Percentiles rank a stretch among this genome's conserved stretches.
Conservation (phyloP, 1,140 invertebrate genomes). For the Lanistes nyassanus region DNA sequence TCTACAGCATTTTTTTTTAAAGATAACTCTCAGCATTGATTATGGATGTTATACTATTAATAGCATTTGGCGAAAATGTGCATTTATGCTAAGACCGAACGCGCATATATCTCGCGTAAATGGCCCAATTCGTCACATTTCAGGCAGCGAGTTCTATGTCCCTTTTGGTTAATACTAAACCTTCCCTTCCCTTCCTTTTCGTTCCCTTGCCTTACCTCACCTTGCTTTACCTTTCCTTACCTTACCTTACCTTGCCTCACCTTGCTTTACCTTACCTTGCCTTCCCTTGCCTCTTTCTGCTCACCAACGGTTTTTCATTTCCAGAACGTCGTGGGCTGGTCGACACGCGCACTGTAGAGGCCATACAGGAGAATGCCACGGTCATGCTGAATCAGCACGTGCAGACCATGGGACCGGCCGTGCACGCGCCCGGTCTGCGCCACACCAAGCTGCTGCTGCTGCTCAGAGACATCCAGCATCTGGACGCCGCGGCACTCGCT, state of each 20-base stretch:
- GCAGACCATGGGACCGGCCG: not conserved
- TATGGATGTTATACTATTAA: no score
- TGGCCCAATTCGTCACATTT: no score
- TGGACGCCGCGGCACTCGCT: not conserved
- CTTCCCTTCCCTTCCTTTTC: not conserved
- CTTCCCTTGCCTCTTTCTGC: not conserved
- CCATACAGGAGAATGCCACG: not conserved
- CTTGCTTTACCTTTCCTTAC: not conserved
- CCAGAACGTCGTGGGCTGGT: not conserved
- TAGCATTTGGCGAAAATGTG: no score
- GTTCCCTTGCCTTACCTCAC: not conserved
- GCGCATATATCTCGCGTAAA: no score
- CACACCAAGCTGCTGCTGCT: conserved; percentile 1
- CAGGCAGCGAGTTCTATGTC: no score
- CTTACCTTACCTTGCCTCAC: not conserved
- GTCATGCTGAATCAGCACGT: conserved; percentile 5
- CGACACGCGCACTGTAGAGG: not conserved
- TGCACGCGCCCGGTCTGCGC: not conserved
- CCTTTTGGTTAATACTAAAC: not conserved
- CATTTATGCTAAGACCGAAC: no score
- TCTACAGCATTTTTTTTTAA: no score
- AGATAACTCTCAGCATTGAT: no score
- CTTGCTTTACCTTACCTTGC: not conserved
- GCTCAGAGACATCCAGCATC: not conserved
- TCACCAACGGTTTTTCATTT: no score